Base-by-base conservation (phyloP, 2,888 invertebrate genomes). In the Heteromurus nitidus region DNA sequence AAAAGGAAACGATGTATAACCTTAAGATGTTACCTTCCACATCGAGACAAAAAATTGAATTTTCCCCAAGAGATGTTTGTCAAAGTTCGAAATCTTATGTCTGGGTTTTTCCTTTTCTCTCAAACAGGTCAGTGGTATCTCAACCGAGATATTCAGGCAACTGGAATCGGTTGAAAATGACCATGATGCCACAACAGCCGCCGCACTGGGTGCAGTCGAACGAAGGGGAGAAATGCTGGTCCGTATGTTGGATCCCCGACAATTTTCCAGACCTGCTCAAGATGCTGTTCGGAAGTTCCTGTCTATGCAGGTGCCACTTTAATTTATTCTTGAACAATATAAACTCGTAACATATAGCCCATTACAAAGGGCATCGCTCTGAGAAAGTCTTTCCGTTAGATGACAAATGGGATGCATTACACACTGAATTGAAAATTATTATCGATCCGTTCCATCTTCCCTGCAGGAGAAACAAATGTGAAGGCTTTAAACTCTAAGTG, bases 161-260 rank as follows among this genome's bases (percentile, higher is more conserved):
- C 95, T 97, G 93, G 96, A 97, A 92, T 95, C 96, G 89, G 95
- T 97, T 88, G 97, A 97, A 91, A 96, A 97, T 91, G 96, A 97
- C 91, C 96, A 96, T 91, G 96, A 96, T 90, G 94, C 95, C 87
- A 95, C 95, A 88, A 96, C 96, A 87, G 96, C 96, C 86, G 96
- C 96, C 88, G 89, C 89, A 36, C 92, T 96, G 90, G 96, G 96
- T 91, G 94, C 95, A 89, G 96, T 96, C 91, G 96, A 97, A 91
- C 92, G 95, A 87, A 93, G 96, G n/a, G 89, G 88, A 20, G 97
- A 97, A 92, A 97, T 97, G 97, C 95, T 97, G 88, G 96, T 97
- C 83, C 93, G 96, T 88, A 93, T 96, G 89, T 92, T 97, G 88
- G 96, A 97, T 89, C 92, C 95, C 79, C 92, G 96, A 89, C 94